A percentile compares a stretch with the other conserved stretches of the same genome.
phyloP scores from a whole-genome alignment of 2,797 vertebrate genomes.

The Mus spretus region DNA sequence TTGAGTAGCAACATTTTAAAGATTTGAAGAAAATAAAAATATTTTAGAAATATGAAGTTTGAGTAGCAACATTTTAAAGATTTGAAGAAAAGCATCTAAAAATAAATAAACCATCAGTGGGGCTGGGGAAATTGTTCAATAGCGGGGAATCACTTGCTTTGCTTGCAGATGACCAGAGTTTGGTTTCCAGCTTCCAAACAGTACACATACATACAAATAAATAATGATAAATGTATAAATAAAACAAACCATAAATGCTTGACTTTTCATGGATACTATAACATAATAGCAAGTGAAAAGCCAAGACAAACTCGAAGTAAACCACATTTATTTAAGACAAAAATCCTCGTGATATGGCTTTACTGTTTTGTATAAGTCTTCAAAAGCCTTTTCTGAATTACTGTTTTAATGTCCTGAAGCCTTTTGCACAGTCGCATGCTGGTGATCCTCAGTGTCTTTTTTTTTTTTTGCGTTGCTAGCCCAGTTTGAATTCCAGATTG shows the following conservation, averaged over 20 bases:
- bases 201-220: not conserved
- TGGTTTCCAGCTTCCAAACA: not conserved
- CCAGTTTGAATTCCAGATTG: not conserved
- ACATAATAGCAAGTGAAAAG: not conserved
- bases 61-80: conserved; percentile 12
- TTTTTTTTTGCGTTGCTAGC: not conserved
- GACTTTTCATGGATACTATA: conserved; percentile 55
- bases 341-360: not conserved
- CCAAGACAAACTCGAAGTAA: not conserved
- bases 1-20: conserved; percentile 19
- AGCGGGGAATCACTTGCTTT: not conserved
- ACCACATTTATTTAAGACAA: not conserved
- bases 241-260: conserved; percentile 2
- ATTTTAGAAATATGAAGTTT: not conserved
- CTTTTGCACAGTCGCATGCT: not conserved
- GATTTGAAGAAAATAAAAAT: not conserved
- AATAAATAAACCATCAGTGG: not conserved
- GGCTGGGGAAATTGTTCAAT: not conserved
- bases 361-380: not conserved
- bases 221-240: not conserved
- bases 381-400: conserved; percentile 15
- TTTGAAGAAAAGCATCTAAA: conserved; percentile 17
- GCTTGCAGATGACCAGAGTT: not conserved
- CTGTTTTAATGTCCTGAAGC: not conserved
- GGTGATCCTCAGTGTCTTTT: not conserved